Evolutionary conservation across 2,797 vertebrate genomes (phyloP), one percentile per base, ranked within the genome.

Genomic region (Peromyscus eremicus): DNA sequence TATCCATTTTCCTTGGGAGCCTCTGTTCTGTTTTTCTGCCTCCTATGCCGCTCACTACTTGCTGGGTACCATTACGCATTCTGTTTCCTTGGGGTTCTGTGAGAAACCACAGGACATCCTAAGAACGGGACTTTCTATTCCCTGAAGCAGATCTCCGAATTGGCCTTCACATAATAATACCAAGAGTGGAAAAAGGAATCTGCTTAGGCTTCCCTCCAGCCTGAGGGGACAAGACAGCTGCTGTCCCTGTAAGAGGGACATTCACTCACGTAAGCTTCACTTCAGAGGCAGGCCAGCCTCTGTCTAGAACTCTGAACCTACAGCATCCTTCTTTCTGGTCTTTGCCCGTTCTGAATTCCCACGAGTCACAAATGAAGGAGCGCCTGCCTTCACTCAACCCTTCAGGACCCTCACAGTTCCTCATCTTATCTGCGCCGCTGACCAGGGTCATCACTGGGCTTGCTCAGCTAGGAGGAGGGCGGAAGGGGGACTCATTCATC

Each of bases 211-310:
- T 5, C 23, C 23, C 7, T 11, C 13, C 12, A 14, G 66, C 25
- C 57, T 1, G 29, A 79, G 13, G 17, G 40, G 27, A 57, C 52
- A 23, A 75, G 46, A 49, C 62, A 37, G 13, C 37, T 37, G 91
- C 6, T 82, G 32, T 23, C 73, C 34, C n/a, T n/a, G 0, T 19
- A 29, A 70, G 64, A 9, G 12, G 12, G 40, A 37, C 34, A n/a
- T 9, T 46, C 7, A 8, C 5, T 43, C 17, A 27, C 5, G 1
- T 1, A 57, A 32, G 25, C 46, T 2, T 77, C 34, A 2, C 1
- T 8, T 11, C 34, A n/a, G 46, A 64, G 12, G n/a, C 66, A 27
- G 82, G n/a, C 0, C 25, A 40, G 62, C 21, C 37, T 81, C 66
- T 49, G 37, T 29, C 5, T 27, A 29, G 19, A 49, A 8, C 6